Percentiles rank a stretch among this genome's conserved stretches.
Evolutionary conservation across 2,888 invertebrate species (phyloP).

Genomic region (Chymomyza fuscimana): DNA sequence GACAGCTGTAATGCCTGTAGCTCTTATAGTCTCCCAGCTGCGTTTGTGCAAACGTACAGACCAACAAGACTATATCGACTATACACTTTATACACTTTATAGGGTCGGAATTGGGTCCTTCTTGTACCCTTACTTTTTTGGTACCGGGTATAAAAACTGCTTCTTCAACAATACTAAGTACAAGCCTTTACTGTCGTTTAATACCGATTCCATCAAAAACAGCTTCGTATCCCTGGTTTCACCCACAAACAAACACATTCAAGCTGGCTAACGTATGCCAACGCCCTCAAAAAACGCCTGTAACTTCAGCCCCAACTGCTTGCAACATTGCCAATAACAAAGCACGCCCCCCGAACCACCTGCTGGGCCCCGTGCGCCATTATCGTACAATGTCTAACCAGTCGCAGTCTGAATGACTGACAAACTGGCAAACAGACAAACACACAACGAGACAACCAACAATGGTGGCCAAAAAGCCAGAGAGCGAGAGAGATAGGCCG

Average conservation of each 20-base stretch:
- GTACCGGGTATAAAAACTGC: too few relatives aligned
- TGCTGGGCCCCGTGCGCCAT: conserved; percentile 58
- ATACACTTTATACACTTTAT: too few relatives aligned
- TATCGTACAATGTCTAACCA: conserved; percentile 39
- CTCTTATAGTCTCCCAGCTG: too few relatives aligned
- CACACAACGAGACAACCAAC: conserved; percentile 28
- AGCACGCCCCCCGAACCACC: conserved; percentile 62
- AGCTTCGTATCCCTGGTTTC: not conserved
- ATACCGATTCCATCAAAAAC: not conserved
- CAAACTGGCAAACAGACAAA: conserved; percentile 59
- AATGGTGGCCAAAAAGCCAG: conserved; percentile 54
- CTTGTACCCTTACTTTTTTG: too few relatives aligned
- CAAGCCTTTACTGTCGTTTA: not conserved
- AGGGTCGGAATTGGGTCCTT: too few relatives aligned
- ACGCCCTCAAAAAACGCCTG: conserved; percentile 13
- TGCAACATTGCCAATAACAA: conserved; percentile 34
- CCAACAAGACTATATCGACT: too few relatives aligned
- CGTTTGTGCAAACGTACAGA: too few relatives aligned
- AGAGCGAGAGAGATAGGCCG: conserved; percentile 39
- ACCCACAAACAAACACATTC: conserved; percentile 9
- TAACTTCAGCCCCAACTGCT: conserved; percentile 7
- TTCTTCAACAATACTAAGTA: too few relatives aligned
- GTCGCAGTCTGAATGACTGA: conserved; percentile 47
- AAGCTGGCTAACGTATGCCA: conserved; percentile 17
- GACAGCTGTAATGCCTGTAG: too few relatives aligned